Conservation (phyloP, 1,140 invertebrate species). For the Yoshiicerus persimilis region DNA sequence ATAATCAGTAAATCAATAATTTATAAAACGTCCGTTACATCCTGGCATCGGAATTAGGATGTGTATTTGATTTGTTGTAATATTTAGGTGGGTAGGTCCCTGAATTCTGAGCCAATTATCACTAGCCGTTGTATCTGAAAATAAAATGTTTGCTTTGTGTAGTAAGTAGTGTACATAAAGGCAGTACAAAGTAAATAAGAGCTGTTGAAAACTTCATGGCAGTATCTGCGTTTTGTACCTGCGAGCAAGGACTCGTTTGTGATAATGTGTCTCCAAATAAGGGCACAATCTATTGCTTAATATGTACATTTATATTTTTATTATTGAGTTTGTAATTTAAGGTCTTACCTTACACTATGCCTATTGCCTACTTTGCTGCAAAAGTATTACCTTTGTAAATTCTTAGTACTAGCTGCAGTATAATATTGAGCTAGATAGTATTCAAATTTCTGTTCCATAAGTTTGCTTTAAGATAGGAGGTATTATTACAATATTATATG, state of each 20-base stretch:
- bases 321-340: background rate
- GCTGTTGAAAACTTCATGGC: background rate
- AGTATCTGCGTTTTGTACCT: background rate
- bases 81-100: background rate
- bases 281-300: background rate
- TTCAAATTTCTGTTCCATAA: background rate
- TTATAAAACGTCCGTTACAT: too few relatives aligned
- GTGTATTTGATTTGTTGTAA: background rate
- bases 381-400: background rate
- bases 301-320: background rate
- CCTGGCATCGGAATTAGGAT: background rate
- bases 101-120: background rate
- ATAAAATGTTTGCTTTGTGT: background rate
- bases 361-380: background rate
- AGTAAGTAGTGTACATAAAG: background rate
- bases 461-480: background rate
- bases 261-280: background rate
- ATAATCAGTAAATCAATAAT: too few relatives aligned
- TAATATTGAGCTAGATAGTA: background rate
- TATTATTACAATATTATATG: background rate
- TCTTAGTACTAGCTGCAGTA: background rate
- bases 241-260: background rate
- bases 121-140: background rate
- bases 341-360: background rate
- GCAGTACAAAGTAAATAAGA: background rate